Percentiles rank a stretch among this genome's conserved stretches.
These are phyloP conservation scores for Gallinago media DNA, from an alignment of 2,113 vertebrate species.

Conservation along the genomic window DNA sequence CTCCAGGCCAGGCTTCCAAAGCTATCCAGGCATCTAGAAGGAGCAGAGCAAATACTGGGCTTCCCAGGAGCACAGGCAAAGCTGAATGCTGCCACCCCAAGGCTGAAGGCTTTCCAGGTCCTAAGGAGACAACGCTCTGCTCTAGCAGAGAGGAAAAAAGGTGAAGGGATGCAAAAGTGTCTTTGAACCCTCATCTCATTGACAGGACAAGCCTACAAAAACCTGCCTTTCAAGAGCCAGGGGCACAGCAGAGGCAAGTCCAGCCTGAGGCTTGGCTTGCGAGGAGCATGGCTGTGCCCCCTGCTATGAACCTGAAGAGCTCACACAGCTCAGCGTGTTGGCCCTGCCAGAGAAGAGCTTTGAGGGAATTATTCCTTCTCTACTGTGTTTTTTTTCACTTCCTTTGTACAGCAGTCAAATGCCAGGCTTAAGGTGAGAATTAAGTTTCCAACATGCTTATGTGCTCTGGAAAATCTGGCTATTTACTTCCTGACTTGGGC, in stretches of 20 bases:
- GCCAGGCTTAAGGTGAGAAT: not conserved
- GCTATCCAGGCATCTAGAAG: not conserved
- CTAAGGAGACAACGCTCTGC: not conserved
- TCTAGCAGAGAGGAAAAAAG: not conserved
- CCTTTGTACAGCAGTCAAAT: not conserved
- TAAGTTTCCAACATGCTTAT: not conserved
- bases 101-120: not conserved
- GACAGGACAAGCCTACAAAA: not conserved
- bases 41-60: not conserved
- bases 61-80: not conserved
- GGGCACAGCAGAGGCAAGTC: not conserved
- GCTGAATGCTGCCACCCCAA: slow-evolving; percentile 58
- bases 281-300: not conserved
- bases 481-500: not conserved
- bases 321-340: not conserved
- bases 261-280: not conserved
- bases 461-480: not conserved
- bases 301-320: not conserved
- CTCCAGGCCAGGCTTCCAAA: not conserved
- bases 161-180: not conserved
- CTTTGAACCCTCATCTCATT: not conserved
- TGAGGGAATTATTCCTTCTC: not conserved
- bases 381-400: not conserved
- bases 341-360: not conserved
- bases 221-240: not conserved